Evolutionary conservation across 2,797 vertebrate species (phyloP).

Genomic region (Trachops cirrhosus): DNA sequence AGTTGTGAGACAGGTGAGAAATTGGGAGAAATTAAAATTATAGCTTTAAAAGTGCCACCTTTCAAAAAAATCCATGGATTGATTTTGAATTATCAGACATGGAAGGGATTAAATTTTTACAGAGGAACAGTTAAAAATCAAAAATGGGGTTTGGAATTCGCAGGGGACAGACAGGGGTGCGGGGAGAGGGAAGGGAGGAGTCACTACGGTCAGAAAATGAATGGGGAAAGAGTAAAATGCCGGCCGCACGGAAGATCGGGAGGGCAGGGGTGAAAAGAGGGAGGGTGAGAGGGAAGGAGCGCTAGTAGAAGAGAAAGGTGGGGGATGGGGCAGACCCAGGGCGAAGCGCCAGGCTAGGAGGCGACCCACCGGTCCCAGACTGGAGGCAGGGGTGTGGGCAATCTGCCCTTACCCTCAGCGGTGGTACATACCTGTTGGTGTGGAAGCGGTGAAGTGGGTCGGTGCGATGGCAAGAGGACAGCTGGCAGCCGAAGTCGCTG

Average conservation of each 20-base stretch:
- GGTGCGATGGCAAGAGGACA: conserved; percentile 96
- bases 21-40: neutral
- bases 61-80: neutral
- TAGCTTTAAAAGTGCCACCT: conserved; percentile 32
- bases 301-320: neutral
- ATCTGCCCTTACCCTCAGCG: neutral
- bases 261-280: conserved; percentile 33
- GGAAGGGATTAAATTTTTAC: conserved; percentile 66
- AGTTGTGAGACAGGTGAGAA: conserved; percentile 17
- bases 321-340: neutral
- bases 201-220: neutral
- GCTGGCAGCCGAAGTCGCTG: conserved; percentile 96
- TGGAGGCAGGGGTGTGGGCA: neutral
- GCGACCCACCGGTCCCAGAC: neutral
- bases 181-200: neutral
- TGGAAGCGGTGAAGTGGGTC: conserved; percentile 96
- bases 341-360: neutral
- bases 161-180: neutral
- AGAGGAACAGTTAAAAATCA: neutral
- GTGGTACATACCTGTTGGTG: conserved; percentile 89
- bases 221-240: neutral
- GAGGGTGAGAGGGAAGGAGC: neutral
- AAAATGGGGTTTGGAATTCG: neutral
- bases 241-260: neutral
- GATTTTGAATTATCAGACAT: conserved; percentile 19